Evolutionary conservation across 2,797 vertebrate species (phyloP).

Genomic region (Onychomys arenicola): DNA sequence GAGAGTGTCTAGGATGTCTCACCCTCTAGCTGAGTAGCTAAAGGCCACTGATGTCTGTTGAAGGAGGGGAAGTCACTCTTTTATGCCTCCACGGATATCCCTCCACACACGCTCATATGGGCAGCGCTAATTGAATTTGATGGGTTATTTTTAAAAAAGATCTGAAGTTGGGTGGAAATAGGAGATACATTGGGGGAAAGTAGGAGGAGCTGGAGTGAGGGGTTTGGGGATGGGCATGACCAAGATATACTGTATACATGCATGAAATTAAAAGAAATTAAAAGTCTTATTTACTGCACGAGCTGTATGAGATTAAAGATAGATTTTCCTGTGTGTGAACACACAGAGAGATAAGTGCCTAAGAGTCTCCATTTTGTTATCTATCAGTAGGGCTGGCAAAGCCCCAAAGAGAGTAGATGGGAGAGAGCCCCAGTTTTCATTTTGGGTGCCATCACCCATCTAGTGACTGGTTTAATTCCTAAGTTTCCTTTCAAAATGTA

Average conservation of each 20-base stretch:
- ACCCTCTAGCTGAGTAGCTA: background rate
- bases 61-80: background rate
- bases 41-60: background rate
- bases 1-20: background rate
- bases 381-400: background rate
- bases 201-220: background rate
- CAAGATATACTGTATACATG: background rate
- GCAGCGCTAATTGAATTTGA: background rate
- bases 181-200: background rate
- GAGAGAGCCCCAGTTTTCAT: background rate
- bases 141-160: background rate
- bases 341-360: background rate
- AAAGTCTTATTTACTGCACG: conserved; percentile 40
- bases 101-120: background rate
- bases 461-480: background rate
- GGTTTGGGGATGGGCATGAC: background rate
- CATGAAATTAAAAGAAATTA: background rate
- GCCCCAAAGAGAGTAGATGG: accelerated
- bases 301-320: background rate
- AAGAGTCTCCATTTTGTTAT: background rate
- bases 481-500: conserved; percentile 46
- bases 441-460: background rate
- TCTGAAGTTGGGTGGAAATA: background rate
- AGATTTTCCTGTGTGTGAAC: background rate
- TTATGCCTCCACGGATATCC: no score